phyloP scores from a whole-genome alignment of 2,797 vertebrate genomes.

The Petrocephalus sullivani region DNA sequence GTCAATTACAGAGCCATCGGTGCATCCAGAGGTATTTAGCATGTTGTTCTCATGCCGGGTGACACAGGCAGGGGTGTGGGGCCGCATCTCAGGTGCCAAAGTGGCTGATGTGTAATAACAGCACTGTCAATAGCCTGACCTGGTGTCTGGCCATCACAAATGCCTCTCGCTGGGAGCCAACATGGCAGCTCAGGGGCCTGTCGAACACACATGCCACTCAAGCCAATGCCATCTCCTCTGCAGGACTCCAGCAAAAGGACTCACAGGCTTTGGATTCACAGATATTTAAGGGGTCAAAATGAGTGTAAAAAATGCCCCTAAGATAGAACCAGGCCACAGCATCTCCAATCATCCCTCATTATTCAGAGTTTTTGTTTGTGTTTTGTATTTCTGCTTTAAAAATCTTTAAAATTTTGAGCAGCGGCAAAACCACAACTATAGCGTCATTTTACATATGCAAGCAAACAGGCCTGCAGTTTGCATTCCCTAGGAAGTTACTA shows the following conservation, averaged over 20 bases:
- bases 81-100: neutral
- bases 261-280: neutral
- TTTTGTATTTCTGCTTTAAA: neutral
- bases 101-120: conserved; percentile 15
- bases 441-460: neutral
- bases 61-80: neutral
- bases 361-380: neutral
- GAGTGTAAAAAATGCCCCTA: neutral
- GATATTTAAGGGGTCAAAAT: conserved; percentile 6
- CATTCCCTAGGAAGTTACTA: neutral
- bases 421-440: neutral
- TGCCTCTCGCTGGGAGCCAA: conserved; percentile 45
- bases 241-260: conserved; percentile 24
- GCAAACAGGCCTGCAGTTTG: neutral
- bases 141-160: conserved; percentile 23
- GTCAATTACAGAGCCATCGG: neutral
- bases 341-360: neutral
- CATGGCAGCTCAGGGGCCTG: conserved; percentile 42
- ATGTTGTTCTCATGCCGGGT: neutral
- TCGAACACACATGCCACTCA: neutral
- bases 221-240: conserved; percentile 6
- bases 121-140: conserved; percentile 17
- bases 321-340: neutral
- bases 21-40: neutral
- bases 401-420: neutral